Evolutionary conservation across 2,888 invertebrate species (phyloP).

Genomic region (Oeneis ivallda): DNA sequence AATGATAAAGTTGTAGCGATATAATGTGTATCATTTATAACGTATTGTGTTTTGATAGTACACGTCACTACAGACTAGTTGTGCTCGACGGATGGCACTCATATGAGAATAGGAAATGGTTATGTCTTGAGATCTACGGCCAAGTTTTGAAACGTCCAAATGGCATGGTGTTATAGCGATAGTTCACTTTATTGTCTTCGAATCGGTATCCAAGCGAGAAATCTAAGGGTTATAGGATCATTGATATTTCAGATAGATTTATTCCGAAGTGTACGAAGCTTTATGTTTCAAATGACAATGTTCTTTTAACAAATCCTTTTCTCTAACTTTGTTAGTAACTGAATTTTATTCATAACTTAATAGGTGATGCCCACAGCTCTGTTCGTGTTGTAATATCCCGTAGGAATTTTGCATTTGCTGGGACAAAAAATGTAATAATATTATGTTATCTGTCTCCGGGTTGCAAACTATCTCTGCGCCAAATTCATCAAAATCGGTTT

Average conservation of each 20-base stretch:
- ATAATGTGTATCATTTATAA: conserved; percentile 75
- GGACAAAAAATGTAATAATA: too few species aligned
- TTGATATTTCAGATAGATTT: conserved; percentile 40
- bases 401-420: too few species aligned
- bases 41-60: conserved; percentile 80
- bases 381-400: too few species aligned
- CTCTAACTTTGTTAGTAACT: neutral
- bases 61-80: conserved; percentile 68
- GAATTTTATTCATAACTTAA: neutral
- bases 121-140: conserved; percentile 65
- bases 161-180: conserved; percentile 60
- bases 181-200: conserved; percentile 65
- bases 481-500: too few species aligned
- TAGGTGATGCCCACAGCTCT: too few species aligned
- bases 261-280: conserved; percentile 34
- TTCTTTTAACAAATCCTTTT: neutral
- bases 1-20: conserved; percentile 42
- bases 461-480: too few species aligned
- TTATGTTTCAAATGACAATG: conserved; percentile 21
- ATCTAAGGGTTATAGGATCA: conserved; percentile 48
- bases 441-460: too few species aligned
- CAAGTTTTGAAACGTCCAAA: conserved; percentile 65
- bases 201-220: conserved; percentile 51
- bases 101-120: conserved; percentile 55
- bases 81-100: conserved; percentile 61